These are phyloP conservation scores for Mohoua ochrocephala DNA, from an alignment of 2,113 vertebrate species.

Conservation along the genomic window DNA sequence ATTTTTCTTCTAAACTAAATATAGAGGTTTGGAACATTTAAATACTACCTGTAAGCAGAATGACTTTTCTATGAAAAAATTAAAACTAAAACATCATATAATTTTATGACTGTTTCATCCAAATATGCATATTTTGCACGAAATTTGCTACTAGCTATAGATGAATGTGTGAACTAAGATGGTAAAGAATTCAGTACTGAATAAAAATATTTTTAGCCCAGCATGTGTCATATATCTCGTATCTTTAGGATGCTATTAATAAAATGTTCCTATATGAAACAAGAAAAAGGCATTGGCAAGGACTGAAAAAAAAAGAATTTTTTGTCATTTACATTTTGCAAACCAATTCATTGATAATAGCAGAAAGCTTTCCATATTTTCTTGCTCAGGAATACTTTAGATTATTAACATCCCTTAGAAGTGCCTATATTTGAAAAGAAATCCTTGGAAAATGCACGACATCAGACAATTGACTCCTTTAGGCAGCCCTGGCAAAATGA, in stretches of 20 bases:
- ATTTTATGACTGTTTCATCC: background rate
- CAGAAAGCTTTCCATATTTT: background rate
- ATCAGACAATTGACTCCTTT: background rate
- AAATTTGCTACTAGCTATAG: background rate
- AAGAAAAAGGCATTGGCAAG: background rate
- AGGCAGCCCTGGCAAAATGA: background rate
- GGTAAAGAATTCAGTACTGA: conserved; percentile 5
- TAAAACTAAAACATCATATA: background rate
- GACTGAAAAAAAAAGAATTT: background rate
- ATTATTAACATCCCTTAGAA: background rate
- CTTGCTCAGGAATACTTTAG: background rate
- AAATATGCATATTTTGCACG: background rate
- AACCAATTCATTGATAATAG: background rate
- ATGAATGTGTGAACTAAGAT: background rate
- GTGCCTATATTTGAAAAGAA: background rate
- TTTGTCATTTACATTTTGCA: conserved; percentile 8
- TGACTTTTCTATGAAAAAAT: background rate
- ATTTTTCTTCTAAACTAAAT: background rate
- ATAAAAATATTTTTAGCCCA: conserved; percentile 45
- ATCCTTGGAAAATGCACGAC: background rate
- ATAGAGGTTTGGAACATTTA: background rate
- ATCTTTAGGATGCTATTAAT: conserved; percentile 34
- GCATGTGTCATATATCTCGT: background rate
- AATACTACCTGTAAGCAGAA: background rate
- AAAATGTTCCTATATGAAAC: conserved; percentile 29